These are phyloP conservation scores for Ictidomys tridecemlineatus DNA, from an alignment of 2,113 vertebrate genomes.

Conservation along the genomic window DNA sequence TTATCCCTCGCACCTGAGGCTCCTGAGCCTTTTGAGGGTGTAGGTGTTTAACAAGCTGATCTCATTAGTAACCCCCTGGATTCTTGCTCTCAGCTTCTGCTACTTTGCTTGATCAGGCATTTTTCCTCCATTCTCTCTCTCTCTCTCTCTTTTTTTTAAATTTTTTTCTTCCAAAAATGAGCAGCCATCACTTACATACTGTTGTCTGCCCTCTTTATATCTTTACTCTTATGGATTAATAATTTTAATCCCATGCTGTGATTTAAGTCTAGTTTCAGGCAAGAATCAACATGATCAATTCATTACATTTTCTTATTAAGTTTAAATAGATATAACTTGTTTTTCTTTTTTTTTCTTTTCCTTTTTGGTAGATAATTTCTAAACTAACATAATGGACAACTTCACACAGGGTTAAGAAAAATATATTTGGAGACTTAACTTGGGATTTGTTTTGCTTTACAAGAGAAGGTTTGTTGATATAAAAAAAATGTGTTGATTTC, in stretches of 20 bases:
- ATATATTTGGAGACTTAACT: constrained; percentile 84
- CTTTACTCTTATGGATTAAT: not conserved
- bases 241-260: constrained; percentile 12
- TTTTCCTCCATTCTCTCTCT: not conserved
- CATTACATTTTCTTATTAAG: constrained; percentile 51
- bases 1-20: not conserved
- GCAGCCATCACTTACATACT: not conserved
- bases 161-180: not conserved
- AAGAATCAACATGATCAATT: constrained; percentile 42
- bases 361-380: constrained; percentile 78
- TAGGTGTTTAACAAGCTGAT: not conserved
- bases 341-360: constrained; percentile 68
- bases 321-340: constrained; percentile 83
- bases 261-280: constrained; percentile 43
- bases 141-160: not conserved
- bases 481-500: constrained; percentile 76
- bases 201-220: not conserved
- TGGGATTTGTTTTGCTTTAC: constrained; percentile 87
- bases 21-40: not conserved
- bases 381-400: constrained; percentile 83
- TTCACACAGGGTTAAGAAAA: constrained; percentile 84
- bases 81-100: not conserved
- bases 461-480: constrained; percentile 87
- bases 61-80: not conserved
- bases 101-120: not conserved